These are phyloP conservation scores for Sciurus vulgaris DNA, from an alignment of 2,797 vertebrate species.

Conservation along the genomic window DNA sequence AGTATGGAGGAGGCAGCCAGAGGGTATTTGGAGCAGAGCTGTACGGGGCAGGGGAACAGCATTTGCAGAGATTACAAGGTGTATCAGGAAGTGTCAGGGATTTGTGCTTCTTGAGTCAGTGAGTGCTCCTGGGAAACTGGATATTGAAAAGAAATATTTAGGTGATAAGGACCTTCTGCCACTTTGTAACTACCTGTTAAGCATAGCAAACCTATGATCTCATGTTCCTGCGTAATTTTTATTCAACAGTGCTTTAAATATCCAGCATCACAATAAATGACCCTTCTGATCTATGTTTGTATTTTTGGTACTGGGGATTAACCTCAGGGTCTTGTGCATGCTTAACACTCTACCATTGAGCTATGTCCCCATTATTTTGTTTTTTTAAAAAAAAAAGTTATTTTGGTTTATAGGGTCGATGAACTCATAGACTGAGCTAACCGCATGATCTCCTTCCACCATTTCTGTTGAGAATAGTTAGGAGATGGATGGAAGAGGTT, in stretches of 20 bases:
- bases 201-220: not conserved
- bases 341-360: too few relatives aligned
- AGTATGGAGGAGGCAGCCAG: not conserved
- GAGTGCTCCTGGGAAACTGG: not conserved
- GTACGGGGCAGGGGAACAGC: not conserved
- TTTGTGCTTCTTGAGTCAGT: not conserved
- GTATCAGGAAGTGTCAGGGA: not conserved
- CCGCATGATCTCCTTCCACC: not conserved
- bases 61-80: fast-evolving
- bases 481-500: not conserved
- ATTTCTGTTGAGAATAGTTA: not conserved
- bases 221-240: not conserved
- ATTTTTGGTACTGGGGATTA: too few relatives aligned
- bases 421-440: not conserved
- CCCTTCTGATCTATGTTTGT: not conserved
- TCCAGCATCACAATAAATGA: not conserved
- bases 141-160: not conserved
- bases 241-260: not conserved
- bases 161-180: not conserved
- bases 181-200: not conserved
- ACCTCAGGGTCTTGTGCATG: too few relatives aligned
- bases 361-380: not conserved
- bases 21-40: not conserved
- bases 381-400: not conserved
- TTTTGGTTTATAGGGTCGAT: not conserved